Evolutionary conservation across 2,797 vertebrate genomes (phyloP), one percentile per base, ranked within the genome.

Genomic region (Sternarchorhynchus goeldii): DNA sequence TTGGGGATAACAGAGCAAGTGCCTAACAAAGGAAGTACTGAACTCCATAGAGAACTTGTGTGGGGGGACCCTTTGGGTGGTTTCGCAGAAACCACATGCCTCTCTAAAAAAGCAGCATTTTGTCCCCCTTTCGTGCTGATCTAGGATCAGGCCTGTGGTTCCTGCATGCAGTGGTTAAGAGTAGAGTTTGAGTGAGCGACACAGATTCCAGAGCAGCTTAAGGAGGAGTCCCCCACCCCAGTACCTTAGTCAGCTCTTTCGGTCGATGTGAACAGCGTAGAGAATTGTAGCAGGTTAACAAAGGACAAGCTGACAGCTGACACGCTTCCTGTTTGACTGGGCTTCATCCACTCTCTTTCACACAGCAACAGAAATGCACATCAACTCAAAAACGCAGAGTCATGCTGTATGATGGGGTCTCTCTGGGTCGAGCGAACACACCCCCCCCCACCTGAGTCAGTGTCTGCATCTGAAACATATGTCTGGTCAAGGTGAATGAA

Each of bases 381-480:
- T 50, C 12, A 14, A 14, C 10, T 50, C 45, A 10, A 65, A 57
- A 71, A n/a, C 34, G 32, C 12, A 1, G 45, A 58, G 60, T 75
- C 60, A 36, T 14, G 34, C 62, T 34, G 14, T 50, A 53, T 45
- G 53, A 34, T 31, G 53, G 8, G 58, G 58, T 39, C 50, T 34
- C 17, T 29, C 16, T 18, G 58, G 57, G 69, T 41, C 36, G 2
- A 31, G 64, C 60, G 65, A 59, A 36, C 6, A 20, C 67, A n/a
- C 10, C n/a, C 0, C 12, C 20, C 39, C 39, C 63, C 79, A 59
- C 0, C 21, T n/a, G 75, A 63, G 75, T 1, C n/a, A 6, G 58
- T 64, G 21, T 73, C 63, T 64, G 76, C 63, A 67, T 64, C 60
- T 34, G 62, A 20, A 55, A 39, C 78, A 68, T 78, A 64, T 78